These are phyloP conservation scores for Trichopria drosophilae DNA, from an alignment of 2,888 invertebrate species.

Conservation along the genomic window DNA sequence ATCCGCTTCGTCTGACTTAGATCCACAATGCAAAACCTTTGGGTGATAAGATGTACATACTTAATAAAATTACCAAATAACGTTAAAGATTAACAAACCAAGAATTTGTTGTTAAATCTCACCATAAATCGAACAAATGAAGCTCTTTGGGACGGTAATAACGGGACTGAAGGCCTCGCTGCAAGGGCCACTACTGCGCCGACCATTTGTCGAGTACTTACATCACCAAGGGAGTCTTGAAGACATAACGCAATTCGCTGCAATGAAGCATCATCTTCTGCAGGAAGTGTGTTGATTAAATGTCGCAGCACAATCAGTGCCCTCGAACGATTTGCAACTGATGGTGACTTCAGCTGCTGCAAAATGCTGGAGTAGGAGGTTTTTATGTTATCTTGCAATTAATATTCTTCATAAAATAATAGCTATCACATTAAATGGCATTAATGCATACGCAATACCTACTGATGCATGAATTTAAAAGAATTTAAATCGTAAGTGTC, in stretches of 20 bases:
- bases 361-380: slow-evolving; percentile 46
- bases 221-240: slow-evolving; percentile 49
- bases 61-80: slow-evolving; percentile 14
- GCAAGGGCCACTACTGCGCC: slow-evolving; percentile 50
- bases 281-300: slow-evolving; percentile 50
- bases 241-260: slow-evolving; percentile 50
- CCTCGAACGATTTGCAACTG: slow-evolving; percentile 42
- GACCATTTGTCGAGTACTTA: slow-evolving; percentile 47
- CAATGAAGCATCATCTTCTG: slow-evolving; percentile 47
- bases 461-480: too few species aligned
- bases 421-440: too few species aligned
- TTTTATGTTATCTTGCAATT: too few species aligned
- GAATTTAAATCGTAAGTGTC: too few species aligned
- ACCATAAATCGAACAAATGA: slow-evolving; percentile 51
- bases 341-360: slow-evolving; percentile 46
- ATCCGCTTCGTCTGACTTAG: slow-evolving; percentile 43
- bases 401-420: too few species aligned
- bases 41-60: not conserved
- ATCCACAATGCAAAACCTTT: slow-evolving; percentile 41
- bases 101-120: slow-evolving; percentile 13
- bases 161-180: slow-evolving; percentile 48
- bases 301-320: slow-evolving; percentile 49
- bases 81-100: not conserved
- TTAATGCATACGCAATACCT: too few species aligned
- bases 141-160: slow-evolving; percentile 49